Base-by-base conservation (phyloP, 2,888 invertebrate species). In the Sthenelais limicola region DNA sequence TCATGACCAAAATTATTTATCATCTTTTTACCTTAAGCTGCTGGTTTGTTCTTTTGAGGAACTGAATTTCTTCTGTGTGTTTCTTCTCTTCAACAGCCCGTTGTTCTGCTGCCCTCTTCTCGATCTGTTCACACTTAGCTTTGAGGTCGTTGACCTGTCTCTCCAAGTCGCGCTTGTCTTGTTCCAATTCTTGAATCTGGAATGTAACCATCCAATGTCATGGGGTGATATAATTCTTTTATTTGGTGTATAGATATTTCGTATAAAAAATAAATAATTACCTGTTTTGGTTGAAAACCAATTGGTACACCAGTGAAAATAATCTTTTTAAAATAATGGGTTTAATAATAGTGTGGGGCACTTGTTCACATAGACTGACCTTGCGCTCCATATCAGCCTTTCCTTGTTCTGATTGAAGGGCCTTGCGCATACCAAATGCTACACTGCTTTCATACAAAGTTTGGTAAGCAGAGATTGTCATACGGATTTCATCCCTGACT, bases 391-490 rank as follows among this genome's bases (percentile, higher is more conserved):
- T 86, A 62, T 87, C 86, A 35, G 85, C 80, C 77, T 96, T 96
- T 24, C 95, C 94, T 90, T 94, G 94, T 85, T 95, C 95, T 0
- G 95, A 93, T 90, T 95, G 94, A 72, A 98, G 89, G n/a, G 97
- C 96, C 90, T 98, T 98, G 76, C 98, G 91, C 92, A 98, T 95
- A 32, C 97, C 98, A 86, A 97, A 98, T 0, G 97, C 97, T 68
- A 97, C 94, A 71, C 97, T 96, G 88, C 97, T 97, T 87, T 98
- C 98, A 85, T 97, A 97, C 0, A 98, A 90, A 0, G 96, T 95
- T 88, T 97, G 96, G 85, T 97, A 98, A 0, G 98, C 97, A 82
- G 96, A 94, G 89, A 98, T 93, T 0, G 98, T 97, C 93, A 98
- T 97, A 78, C 94, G 91, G 74, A 97, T 93, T 89, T 98, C 98